These are phyloP conservation scores for Pagetopsis macropterus DNA, from an alignment of 2,797 vertebrate species.

Conservation along the genomic window DNA sequence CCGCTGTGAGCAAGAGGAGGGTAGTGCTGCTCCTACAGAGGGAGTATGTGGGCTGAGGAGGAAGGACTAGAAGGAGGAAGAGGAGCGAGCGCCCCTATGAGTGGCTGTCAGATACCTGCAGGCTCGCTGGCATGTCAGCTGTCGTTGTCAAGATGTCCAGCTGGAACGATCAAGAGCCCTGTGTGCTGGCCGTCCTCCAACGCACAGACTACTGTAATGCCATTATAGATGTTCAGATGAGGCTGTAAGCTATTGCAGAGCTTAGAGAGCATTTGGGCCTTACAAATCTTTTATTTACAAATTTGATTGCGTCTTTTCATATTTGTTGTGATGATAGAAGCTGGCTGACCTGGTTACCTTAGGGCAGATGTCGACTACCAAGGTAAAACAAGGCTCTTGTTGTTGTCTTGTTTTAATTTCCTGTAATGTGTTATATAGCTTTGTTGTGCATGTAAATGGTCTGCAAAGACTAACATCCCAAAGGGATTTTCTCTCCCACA, in stretches of 20 bases:
- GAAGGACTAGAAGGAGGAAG: background rate
- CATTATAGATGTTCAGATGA: slow-evolving; percentile 45
- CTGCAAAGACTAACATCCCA: too few relatives aligned
- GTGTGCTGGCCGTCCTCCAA: slow-evolving; percentile 50
- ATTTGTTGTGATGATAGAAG: slow-evolving; percentile 4
- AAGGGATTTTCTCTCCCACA: too few relatives aligned
- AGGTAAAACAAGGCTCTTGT: background rate
- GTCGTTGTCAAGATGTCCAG: slow-evolving; percentile 61
- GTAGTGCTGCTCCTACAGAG: slow-evolving; percentile 27
- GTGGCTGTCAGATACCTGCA: slow-evolving; percentile 55
- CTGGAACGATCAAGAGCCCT: slow-evolving; percentile 49
- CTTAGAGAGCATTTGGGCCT: slow-evolving; percentile 51
- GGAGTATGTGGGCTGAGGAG: slow-evolving; percentile 3
- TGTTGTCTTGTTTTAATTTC: too few relatives aligned
- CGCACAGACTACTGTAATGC: slow-evolving; percentile 46
- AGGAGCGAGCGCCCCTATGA: slow-evolving; percentile 26
- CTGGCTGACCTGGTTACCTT: slow-evolving; percentile 33
- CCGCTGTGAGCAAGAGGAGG: slow-evolving; percentile 46
- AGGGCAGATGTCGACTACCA: background rate
- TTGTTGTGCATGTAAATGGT: too few relatives aligned
- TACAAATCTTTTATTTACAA: slow-evolving; percentile 46
- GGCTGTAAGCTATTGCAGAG: slow-evolving; percentile 55
- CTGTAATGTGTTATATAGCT: too few relatives aligned
- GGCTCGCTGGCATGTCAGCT: slow-evolving; percentile 59
- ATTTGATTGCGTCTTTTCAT: slow-evolving; percentile 41